A percentile compares a stretch with the other conserved stretches of the same genome.
phyloP scores from a whole-genome alignment of 2,888 invertebrate species.

The Aradus depressus region DNA sequence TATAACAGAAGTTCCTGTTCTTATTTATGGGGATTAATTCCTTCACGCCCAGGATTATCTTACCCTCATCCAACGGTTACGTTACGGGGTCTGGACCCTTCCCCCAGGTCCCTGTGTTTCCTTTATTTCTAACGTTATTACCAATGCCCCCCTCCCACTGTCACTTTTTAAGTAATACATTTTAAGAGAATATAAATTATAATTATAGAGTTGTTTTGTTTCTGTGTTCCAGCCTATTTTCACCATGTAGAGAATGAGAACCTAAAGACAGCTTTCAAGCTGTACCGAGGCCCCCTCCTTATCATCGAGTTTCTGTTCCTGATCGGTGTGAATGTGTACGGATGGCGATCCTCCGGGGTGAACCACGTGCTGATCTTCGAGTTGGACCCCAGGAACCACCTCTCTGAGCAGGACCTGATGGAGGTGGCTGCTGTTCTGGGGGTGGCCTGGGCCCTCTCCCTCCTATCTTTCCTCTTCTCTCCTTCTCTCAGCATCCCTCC shows the following conservation, averaged over 20 bases:
- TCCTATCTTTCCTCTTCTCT: constrained; percentile 57
- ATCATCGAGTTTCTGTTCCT: constrained; percentile 63
- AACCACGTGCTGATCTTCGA: constrained; percentile 77
- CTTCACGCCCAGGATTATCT: no score
- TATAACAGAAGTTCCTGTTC: no score
- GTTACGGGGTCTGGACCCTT: no score
- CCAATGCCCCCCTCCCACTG: no score
- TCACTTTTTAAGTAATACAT: no score
- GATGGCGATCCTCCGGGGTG: constrained; percentile 70
- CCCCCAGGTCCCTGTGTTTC: no score
- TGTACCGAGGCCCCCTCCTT: constrained; percentile 69
- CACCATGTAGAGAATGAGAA: constrained; percentile 43
- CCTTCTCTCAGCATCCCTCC: constrained; percentile 56
- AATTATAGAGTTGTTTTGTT: neutral
- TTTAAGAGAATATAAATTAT: neutral
- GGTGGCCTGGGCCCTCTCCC: constrained; percentile 55
- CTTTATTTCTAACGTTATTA: no score
- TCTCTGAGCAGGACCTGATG: constrained; percentile 60
- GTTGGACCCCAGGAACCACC: constrained; percentile 65
- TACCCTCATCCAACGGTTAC: no score
- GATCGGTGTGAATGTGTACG: constrained; percentile 69
- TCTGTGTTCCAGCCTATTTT: constrained; percentile 36
- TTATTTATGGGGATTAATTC: no score
- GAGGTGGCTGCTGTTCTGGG: constrained; percentile 66
- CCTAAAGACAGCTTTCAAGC: constrained; percentile 57